phyloP scores from a whole-genome alignment of 2,113 vertebrate species.

The Chrysochloris asiatica region DNA sequence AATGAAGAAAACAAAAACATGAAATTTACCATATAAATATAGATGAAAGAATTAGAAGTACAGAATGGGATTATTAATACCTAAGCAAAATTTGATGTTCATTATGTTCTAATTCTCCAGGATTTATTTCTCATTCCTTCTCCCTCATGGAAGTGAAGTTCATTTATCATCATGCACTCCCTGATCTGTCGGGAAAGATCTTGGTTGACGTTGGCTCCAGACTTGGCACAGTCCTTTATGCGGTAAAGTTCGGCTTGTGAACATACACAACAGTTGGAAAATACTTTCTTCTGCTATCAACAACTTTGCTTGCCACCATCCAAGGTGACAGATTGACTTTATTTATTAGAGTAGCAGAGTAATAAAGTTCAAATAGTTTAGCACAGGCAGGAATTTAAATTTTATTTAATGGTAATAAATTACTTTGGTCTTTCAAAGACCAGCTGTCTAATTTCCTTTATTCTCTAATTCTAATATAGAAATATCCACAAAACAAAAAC shows the following conservation, averaged over 20 bases:
- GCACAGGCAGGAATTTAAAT: background rate
- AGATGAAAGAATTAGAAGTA: slow-evolving; percentile 38
- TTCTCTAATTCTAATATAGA: background rate
- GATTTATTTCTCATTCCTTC: slow-evolving; percentile 97
- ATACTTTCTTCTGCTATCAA: slow-evolving; percentile 75
- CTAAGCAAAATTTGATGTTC: slow-evolving; percentile 74
- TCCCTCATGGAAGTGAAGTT: slow-evolving; percentile 93
- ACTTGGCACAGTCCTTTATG: slow-evolving; percentile 94
- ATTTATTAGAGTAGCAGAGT: slow-evolving; percentile 55
- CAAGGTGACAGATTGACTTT: slow-evolving; percentile 71
- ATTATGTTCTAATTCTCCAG: slow-evolving; percentile 84
- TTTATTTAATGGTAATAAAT: background rate
- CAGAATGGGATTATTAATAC: slow-evolving; percentile 11
- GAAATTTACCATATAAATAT: slow-evolving; percentile 37
- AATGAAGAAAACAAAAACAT: slow-evolving; percentile 20
- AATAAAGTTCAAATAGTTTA: slow-evolving; percentile 15
- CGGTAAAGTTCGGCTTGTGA: slow-evolving; percentile 86
- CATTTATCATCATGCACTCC: slow-evolving; percentile 92
- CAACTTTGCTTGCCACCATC: slow-evolving; percentile 68
- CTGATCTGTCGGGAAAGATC: slow-evolving; percentile 90
- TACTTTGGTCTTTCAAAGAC: slow-evolving; percentile 51
- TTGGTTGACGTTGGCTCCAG: slow-evolving; percentile 96
- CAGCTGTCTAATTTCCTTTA: slow-evolving; percentile 29
- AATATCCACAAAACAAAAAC: slow-evolving; percentile 1
- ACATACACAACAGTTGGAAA: slow-evolving; percentile 79